Evolutionary conservation across 2,113 vertebrate genomes (phyloP).

Genomic region (Laticauda laticaudata): DNA sequence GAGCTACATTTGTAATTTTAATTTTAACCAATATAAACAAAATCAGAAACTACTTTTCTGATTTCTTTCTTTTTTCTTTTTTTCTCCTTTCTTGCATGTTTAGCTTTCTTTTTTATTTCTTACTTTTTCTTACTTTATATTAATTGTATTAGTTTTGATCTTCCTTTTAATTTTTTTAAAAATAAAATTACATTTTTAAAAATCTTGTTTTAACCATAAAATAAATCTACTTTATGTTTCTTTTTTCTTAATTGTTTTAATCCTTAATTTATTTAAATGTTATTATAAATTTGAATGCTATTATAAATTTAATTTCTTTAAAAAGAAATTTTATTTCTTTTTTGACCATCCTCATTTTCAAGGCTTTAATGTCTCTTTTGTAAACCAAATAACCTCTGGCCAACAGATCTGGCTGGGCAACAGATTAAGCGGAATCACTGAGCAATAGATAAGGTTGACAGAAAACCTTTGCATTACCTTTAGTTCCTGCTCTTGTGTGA

Average conservation of each 20-base stretch:
- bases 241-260: not conserved
- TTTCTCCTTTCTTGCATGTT: not conserved
- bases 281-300: not conserved
- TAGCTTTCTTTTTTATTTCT: not conserved
- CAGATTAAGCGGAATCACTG: conserved; percentile 37
- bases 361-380: not conserved
- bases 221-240: not conserved
- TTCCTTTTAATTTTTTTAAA: not conserved
- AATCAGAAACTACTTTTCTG: not conserved
- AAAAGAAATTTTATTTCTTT: not conserved
- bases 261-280: not conserved
- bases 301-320: too few species aligned
- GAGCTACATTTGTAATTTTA: not conserved
- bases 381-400: not conserved
- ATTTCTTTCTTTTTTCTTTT: not conserved
- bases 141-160: not conserved
- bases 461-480: conserved; percentile 33
- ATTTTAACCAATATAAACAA: not conserved
- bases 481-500: conserved; percentile 23
- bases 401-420: too few species aligned
- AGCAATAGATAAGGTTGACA: conserved; percentile 25
- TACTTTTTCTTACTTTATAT: not conserved
- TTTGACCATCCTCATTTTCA: not conserved
- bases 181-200: not conserved
- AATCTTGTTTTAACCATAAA: not conserved